Conservation (phyloP, 2,113 vertebrate species). For the Eulemur macaco region DNA sequence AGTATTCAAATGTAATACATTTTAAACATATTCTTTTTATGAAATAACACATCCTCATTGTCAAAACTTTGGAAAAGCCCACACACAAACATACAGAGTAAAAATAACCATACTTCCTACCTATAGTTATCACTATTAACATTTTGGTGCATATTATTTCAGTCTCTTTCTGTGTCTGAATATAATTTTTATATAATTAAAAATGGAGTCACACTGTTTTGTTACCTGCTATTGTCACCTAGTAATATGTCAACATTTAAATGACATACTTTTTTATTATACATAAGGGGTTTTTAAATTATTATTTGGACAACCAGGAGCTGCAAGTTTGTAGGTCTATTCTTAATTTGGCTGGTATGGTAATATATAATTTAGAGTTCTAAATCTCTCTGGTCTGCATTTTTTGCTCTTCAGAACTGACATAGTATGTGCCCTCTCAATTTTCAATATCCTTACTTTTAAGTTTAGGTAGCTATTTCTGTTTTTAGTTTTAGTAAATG, state of each 20-base stretch:
- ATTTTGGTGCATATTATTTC: not conserved
- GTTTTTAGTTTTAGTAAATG: constrained; percentile 33
- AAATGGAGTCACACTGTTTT: not conserved
- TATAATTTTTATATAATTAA: constrained; percentile 10
- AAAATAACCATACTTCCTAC: not conserved
- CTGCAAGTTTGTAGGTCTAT: not conserved
- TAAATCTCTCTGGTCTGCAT: not conserved
- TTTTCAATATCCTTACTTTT: constrained; percentile 35
- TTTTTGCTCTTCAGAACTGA: not conserved
- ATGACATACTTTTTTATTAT: not conserved
- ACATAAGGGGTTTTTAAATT: not conserved
- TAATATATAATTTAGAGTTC: not conserved
- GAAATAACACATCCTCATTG: not conserved
- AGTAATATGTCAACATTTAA: constrained; percentile 19
- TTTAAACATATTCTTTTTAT: not conserved
- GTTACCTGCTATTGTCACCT: not conserved
- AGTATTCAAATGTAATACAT: not conserved
- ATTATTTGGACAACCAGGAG: not conserved
- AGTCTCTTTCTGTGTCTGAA: not conserved
- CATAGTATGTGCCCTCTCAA: not conserved
- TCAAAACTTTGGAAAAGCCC: constrained; percentile 5
- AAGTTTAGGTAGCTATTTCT: not conserved
- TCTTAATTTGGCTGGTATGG: not conserved
- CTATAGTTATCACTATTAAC: not conserved
- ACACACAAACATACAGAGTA: not conserved